Evolutionary conservation across 2,888 invertebrate genomes (phyloP).

Genomic region (Callyntrura sp.): DNA sequence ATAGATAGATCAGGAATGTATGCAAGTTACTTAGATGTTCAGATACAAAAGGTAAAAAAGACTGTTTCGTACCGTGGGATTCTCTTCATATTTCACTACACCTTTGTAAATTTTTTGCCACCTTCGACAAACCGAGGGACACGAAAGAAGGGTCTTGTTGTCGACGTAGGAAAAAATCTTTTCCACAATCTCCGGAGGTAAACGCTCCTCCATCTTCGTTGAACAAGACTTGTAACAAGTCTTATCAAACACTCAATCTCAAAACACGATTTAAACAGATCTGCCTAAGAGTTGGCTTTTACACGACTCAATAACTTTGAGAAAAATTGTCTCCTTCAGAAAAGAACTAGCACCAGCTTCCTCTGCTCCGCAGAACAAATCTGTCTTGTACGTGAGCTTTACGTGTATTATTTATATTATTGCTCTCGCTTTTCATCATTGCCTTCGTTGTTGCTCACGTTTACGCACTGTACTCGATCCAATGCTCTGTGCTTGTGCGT

Average conservation of each 20-base stretch:
- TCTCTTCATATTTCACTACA: too few species aligned
- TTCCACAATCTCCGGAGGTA: constrained; percentile 58
- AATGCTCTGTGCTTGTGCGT: too few species aligned
- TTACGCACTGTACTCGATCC: too few species aligned
- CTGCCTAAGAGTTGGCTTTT: too few species aligned
- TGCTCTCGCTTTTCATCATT: not conserved
- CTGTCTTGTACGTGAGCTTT: too few species aligned
- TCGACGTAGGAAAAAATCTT: constrained; percentile 37
- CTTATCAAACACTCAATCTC: not conserved
- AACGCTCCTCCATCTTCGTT: constrained; percentile 9
- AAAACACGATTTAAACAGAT: not conserved
- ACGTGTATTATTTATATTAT: not conserved
- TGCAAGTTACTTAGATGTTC: too few species aligned
- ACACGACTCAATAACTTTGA: too few species aligned
- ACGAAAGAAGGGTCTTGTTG: not conserved
- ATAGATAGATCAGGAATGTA: too few species aligned
- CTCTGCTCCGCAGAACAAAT: too few species aligned
- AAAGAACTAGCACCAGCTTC: too few species aligned
- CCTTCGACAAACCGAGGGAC: constrained; percentile 4
- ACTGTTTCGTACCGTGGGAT: constrained; percentile 26
- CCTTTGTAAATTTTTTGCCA: constrained; percentile 3
- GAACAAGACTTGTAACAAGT: not conserved
- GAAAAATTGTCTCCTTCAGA: too few species aligned
- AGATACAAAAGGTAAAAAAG: not conserved
- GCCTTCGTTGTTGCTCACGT: not conserved